phyloP scores from a whole-genome alignment of 2,113 vertebrate species.

The Poicephalus meyeri region DNA sequence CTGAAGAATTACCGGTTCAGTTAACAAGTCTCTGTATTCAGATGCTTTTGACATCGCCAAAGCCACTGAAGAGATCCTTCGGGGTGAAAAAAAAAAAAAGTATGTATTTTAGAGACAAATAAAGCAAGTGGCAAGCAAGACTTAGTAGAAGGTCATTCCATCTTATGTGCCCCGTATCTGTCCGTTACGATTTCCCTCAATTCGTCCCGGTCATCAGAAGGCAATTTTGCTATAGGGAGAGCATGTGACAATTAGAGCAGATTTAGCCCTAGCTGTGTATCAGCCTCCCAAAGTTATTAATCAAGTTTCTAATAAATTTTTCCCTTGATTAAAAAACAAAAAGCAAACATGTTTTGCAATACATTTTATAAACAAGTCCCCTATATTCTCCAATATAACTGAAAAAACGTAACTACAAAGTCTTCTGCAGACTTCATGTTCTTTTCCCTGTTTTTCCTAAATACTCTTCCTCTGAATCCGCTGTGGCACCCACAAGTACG shows the following conservation, averaged over 20 bases:
- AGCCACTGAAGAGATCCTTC: neutral
- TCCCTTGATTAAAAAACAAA: neutral
- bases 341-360: neutral
- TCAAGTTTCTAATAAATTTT: neutral
- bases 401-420: neutral
- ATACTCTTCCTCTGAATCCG: neutral
- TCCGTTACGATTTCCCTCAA: constrained; percentile 97
- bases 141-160: neutral
- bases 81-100: accelerated
- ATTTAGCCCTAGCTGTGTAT: constrained; percentile 85
- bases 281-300: constrained; percentile 80
- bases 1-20: constrained; percentile 57
- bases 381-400: neutral
- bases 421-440: neutral
- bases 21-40: neutral
- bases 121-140: neutral
- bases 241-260: constrained; percentile 82
- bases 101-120: neutral
- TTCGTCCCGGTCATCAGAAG: constrained; percentile 96
- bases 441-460: neutral
- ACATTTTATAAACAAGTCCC: neutral
- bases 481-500: neutral
- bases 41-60: neutral
- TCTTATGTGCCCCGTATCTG: constrained; percentile 97
- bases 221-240: constrained; percentile 90